Conservation (phyloP, 2,113 vertebrate species). For the Circaetus cinerascens region DNA sequence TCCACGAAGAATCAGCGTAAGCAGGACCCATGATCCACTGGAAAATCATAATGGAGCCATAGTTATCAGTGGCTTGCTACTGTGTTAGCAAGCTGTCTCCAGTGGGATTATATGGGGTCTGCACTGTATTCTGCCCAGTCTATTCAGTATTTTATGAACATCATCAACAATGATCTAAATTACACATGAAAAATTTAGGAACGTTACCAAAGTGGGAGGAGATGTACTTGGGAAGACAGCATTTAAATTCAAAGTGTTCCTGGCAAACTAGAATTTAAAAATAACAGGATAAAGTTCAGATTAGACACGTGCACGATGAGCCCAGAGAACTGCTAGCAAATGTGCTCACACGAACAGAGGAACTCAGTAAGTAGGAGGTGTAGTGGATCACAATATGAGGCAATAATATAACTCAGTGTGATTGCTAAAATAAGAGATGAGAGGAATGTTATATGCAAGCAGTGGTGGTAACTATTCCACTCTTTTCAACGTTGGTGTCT, state of each 20-base stretch:
- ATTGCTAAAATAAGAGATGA: not conserved
- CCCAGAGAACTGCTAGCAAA: not conserved
- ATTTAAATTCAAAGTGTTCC: not conserved
- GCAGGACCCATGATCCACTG: not conserved
- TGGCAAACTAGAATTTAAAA: not conserved
- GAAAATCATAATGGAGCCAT: not conserved
- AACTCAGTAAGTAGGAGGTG: not conserved
- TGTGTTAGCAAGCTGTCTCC: not conserved
- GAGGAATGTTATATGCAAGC: not conserved
- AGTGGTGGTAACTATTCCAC: not conserved
- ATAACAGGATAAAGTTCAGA: not conserved
- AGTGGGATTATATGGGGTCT: not conserved
- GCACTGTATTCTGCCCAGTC: not conserved
- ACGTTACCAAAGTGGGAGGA: not conserved
- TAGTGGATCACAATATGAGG: not conserved
- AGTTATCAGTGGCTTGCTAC: not conserved
- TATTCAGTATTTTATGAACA: not conserved
- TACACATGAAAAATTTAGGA: not conserved
- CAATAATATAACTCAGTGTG: not conserved
- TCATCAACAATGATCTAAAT: not conserved
- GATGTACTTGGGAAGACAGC: not conserved
- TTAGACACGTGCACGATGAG: accelerated
- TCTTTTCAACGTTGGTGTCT: not conserved
- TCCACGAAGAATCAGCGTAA: not conserved
- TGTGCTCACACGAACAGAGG: not conserved